phyloP scores from a whole-genome alignment of 2,113 vertebrate species.

The Tachysurus vachellii region DNA sequence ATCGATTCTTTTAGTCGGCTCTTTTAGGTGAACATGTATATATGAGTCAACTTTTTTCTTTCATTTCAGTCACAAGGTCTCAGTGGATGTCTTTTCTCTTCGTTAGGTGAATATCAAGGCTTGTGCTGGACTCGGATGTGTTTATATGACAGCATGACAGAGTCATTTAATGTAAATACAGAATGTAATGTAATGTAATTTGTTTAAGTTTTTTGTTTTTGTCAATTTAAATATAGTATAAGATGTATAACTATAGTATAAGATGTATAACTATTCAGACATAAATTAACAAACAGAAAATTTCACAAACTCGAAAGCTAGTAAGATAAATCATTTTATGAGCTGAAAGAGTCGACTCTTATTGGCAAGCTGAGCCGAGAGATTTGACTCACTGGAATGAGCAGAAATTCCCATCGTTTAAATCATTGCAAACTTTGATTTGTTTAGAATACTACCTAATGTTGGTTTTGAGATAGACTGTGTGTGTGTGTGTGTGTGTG shows the following conservation, averaged over 20 bases:
- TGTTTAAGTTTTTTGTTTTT: background rate
- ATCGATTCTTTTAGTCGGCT: background rate
- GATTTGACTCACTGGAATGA: background rate
- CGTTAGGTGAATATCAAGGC: background rate
- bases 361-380: background rate
- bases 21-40: background rate
- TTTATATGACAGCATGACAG: background rate
- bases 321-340: background rate
- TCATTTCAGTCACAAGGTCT: background rate
- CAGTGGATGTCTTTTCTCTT: background rate
- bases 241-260: background rate
- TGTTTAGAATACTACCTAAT: background rate
- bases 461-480: background rate
- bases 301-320: background rate
- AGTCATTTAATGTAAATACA: background rate
- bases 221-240: background rate
- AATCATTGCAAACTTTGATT: conserved; percentile 2
- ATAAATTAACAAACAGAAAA: background rate
- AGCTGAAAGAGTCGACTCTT: background rate
- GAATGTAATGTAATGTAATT: background rate
- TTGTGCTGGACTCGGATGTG: background rate
- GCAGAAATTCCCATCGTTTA: background rate
- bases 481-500: background rate
- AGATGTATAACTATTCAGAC: background rate
- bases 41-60: background rate